Conservation (phyloP, 2,888 invertebrate species). For the Ormyrus rosae region DNA sequence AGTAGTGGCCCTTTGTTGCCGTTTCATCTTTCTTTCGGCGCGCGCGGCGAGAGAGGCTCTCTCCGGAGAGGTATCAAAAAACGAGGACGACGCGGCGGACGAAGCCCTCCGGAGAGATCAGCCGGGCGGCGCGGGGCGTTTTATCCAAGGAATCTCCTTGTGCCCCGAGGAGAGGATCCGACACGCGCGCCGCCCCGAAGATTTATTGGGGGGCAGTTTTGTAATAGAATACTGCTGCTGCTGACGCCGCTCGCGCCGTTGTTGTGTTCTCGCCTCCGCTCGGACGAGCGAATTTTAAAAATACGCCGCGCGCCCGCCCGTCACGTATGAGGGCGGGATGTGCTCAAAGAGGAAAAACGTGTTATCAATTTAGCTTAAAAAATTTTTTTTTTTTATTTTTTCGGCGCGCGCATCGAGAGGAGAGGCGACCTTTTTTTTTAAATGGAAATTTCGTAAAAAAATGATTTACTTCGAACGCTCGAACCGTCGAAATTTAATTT, state of each 20-base stretch:
- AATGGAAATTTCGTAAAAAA: no score
- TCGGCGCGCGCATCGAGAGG: no score
- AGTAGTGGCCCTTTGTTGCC: slow-evolving; percentile 22
- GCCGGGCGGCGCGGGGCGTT: background rate
- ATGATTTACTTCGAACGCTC: no score
- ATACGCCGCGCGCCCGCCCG: background rate
- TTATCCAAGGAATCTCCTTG: background rate
- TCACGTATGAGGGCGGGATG: background rate
- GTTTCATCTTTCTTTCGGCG: slow-evolving; percentile 38
- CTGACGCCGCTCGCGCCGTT: background rate
- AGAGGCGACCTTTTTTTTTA: no score
- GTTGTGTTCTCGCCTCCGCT: background rate
- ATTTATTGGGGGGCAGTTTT: slow-evolving; percentile 57
- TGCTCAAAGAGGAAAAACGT: no score
- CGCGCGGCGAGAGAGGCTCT: background rate
- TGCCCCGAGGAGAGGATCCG: slow-evolving; percentile 3
- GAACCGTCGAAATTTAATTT: no score
- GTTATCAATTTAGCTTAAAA: no score
- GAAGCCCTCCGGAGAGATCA: slow-evolving; percentile 36
- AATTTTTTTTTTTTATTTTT: no score
- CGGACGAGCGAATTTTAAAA: slow-evolving; percentile 44
- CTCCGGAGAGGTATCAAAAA: slow-evolving; percentile 31
- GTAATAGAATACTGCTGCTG: slow-evolving; percentile 59
- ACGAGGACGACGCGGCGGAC: slow-evolving; percentile 18
- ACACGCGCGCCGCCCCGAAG: slow-evolving; percentile 36